phyloP scores from a whole-genome alignment of 2,797 vertebrate species.

The Carduelis carduelis region DNA sequence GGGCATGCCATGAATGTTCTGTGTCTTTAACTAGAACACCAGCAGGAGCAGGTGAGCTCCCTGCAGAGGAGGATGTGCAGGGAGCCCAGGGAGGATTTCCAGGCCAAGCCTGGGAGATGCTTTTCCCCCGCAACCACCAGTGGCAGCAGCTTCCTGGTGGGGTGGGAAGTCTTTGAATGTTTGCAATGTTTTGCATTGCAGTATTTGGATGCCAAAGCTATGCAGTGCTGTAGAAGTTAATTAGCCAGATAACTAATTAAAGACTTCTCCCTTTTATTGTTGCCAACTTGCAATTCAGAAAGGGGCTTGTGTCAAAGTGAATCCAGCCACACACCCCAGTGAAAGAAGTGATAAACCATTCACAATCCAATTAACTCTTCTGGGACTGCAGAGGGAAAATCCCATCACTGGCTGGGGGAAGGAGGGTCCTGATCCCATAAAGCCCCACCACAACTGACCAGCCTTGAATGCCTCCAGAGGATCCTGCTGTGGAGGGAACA shows the following conservation, averaged over 20 bases:
- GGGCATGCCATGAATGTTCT: not conserved
- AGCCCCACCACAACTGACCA: not conserved
- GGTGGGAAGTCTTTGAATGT: constrained; percentile 29
- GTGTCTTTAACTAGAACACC: not conserved
- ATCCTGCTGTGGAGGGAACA: not conserved
- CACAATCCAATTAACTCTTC: not conserved
- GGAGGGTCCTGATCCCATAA: not conserved
- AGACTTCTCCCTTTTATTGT: constrained; percentile 64
- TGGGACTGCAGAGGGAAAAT: not conserved
- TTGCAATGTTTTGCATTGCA: constrained; percentile 53
- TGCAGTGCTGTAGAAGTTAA: constrained; percentile 36
- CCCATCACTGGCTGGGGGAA: not conserved
- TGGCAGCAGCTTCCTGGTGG: constrained; percentile 39
- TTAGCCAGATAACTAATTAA: constrained; percentile 64
- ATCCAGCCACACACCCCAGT: constrained; percentile 33
- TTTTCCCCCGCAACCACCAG: not conserved
- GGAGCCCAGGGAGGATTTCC: not conserved
- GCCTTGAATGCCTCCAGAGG: not conserved
- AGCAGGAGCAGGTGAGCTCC: not conserved
- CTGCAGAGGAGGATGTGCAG: not conserved
- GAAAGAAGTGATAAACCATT: constrained; percentile 29
- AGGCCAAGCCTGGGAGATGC: not conserved
- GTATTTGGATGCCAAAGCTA: constrained; percentile 57
- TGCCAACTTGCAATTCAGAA: constrained; percentile 52
- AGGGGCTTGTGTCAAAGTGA: constrained; percentile 41